These are phyloP conservation scores for Phoenicopterus ruber DNA, from an alignment of 2,113 vertebrate genomes.

Conservation along the genomic window DNA sequence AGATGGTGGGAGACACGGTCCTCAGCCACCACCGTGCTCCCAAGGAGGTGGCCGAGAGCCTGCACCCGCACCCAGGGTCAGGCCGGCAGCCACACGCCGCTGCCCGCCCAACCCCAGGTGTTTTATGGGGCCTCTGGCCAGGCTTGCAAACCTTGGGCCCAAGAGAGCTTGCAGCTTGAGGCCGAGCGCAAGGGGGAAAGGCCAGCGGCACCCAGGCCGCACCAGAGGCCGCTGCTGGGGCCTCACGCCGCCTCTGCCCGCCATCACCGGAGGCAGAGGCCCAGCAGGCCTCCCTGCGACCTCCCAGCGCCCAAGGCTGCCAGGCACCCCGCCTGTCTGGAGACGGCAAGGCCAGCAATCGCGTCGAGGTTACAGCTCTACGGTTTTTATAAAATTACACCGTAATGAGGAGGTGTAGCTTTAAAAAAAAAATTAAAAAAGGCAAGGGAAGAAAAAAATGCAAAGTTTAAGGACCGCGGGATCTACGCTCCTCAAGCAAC, in stretches of 20 bases:
- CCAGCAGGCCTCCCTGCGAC: too few species aligned
- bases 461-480: neutral
- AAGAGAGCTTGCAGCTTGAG: neutral
- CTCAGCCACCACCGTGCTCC: neutral
- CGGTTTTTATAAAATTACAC: neutral
- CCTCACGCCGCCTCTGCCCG: accelerated
- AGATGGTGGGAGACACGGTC: neutral
- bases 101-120: accelerated
- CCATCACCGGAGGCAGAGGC: neutral
- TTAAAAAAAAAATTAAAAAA: neutral
- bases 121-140: accelerated
- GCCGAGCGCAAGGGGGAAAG: neutral
- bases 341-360: neutral
- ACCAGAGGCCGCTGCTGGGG: neutral
- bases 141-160: neutral
- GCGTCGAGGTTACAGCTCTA: neutral
- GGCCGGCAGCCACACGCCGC: too few species aligned
- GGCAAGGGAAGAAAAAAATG: neutral
- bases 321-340: accelerated
- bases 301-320: too few species aligned
- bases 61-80: too few species aligned
- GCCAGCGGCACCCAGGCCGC: neutral
- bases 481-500: neutral
- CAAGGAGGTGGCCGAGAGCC: neutral
- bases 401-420: neutral